Base-by-base conservation (phyloP, 2,888 invertebrate genomes). In the Pandemis corylana region DNA sequence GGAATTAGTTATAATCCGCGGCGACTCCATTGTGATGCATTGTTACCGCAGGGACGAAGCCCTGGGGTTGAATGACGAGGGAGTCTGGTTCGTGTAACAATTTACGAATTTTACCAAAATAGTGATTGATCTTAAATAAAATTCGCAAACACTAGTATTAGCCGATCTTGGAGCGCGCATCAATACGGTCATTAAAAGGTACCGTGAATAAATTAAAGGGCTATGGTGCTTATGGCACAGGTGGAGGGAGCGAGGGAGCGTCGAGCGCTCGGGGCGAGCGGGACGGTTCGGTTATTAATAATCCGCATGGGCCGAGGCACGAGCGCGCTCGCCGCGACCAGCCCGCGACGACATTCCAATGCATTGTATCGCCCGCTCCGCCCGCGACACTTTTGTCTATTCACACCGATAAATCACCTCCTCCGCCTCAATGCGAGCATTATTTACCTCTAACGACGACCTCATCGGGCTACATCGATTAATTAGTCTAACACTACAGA, bases 351-450 rank as follows among this genome's bases (percentile, higher is more conserved):
- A 92, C 94, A 94, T 94, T 94, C 94, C 94, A 86, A 81, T 83
- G 89, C 89, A 94, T 94, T 94, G 94, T 94, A 87, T 89, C 86
- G 81, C 86, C 86, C 88, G 90, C 91, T 90, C 89, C 90, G 90
- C 90, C 90, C 90, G 93, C 92, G 89, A 93, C 92, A 93, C 93
- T 93, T 91, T 93, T 92, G 92, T 93, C 94, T 93, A 92, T 91
- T 91, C 91, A 91, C 90, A 89, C 90, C 90, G 83, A 93, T 94
- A 93, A 91, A 94, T 94, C 94, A 93, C 93, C 85, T 85, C 88
- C 84, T 84, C 87, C 87, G 86, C 82, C 82, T 90, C 90, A 90
- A 92, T 90, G 87, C 87, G 81, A 83, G 87, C 91, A 91, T 91
- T 93, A 91, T 92, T 93, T 91, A 91, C 91, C 85, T 90, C 87